Evolutionary conservation across 2,113 vertebrate species (phyloP).

Genomic region (Cryptomyrus ogoouensis): DNA sequence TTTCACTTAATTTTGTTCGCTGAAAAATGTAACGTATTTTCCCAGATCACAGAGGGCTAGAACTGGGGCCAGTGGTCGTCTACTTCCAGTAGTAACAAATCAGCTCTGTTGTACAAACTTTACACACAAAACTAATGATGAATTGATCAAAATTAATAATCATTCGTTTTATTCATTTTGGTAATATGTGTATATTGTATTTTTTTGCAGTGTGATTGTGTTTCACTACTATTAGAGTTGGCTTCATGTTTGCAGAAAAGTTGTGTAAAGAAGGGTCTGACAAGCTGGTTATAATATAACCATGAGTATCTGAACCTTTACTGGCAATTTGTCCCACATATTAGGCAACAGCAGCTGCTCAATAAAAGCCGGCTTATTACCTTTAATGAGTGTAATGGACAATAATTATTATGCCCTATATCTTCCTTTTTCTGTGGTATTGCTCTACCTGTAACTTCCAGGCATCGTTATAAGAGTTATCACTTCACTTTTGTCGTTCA

Average conservation of each 20-base stretch:
- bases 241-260: constrained; percentile 44
- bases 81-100: background rate
- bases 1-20: background rate
- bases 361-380: constrained; percentile 17
- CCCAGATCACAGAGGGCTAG: background rate
- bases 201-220: constrained; percentile 36
- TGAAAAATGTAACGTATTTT: background rate
- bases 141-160: background rate
- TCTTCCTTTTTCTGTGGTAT: constrained; percentile 47
- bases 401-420: constrained; percentile 42
- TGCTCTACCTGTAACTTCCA: constrained; percentile 18
- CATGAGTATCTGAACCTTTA: constrained; percentile 39
- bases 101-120: background rate
- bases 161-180: background rate
- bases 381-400: constrained; percentile 31
- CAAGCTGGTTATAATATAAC: constrained; percentile 50
- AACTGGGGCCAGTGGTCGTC: background rate
- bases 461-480: background rate
- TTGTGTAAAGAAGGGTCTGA: constrained; percentile 47
- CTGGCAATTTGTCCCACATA: constrained; percentile 1
- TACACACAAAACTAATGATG: background rate
- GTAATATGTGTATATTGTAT: background rate
- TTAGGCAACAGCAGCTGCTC: background rate
- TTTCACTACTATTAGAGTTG: constrained; percentile 31
- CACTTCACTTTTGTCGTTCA: background rate